Conservation (phyloP, 2,888 invertebrate species). For the Rhodophaea formosa region DNA sequence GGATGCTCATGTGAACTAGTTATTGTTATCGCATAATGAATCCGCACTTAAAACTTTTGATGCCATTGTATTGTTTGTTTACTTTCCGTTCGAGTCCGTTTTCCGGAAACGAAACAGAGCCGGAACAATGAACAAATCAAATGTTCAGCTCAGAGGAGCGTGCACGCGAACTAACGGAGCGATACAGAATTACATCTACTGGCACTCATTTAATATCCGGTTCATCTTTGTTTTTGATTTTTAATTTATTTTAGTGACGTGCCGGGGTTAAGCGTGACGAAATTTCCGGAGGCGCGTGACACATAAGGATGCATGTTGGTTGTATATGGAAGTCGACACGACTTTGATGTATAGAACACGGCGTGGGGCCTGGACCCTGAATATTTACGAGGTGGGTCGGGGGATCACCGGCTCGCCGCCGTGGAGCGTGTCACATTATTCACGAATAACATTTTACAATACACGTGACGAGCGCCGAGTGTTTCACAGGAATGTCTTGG, state of each 20-base stretch:
- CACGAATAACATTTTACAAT: slow-evolving; percentile 60
- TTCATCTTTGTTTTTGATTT: slow-evolving; percentile 41
- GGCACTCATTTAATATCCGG: slow-evolving; percentile 52
- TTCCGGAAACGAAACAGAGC: slow-evolving; percentile 4
- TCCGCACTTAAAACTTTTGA: slow-evolving; percentile 5
- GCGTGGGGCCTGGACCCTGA: slow-evolving; percentile 51
- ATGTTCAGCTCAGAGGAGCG: slow-evolving; percentile 6
- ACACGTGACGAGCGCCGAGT: slow-evolving; percentile 33
- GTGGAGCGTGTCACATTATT: slow-evolving; percentile 59
- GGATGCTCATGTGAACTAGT: not conserved
- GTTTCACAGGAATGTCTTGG: slow-evolving; percentile 10
- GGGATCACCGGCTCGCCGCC: slow-evolving; percentile 36
- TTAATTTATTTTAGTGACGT: slow-evolving; percentile 37
- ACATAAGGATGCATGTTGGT: slow-evolving; percentile 43
- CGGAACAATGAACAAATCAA: slow-evolving; percentile 11
- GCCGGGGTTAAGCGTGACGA: slow-evolving; percentile 35
- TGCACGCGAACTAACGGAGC: slow-evolving; percentile 11
- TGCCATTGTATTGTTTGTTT: slow-evolving; percentile 4
- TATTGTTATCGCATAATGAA: slow-evolving; percentile 15
- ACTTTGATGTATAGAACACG: slow-evolving; percentile 67
- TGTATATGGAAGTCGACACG: slow-evolving; percentile 53
- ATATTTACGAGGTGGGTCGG: slow-evolving; percentile 63
- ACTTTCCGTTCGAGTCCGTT: slow-evolving; percentile 1
- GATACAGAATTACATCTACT: slow-evolving; percentile 26
- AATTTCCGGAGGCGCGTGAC: slow-evolving; percentile 41